Conservation (phyloP, 2,797 vertebrate species). For the Premnoplex brunnescens region DNA sequence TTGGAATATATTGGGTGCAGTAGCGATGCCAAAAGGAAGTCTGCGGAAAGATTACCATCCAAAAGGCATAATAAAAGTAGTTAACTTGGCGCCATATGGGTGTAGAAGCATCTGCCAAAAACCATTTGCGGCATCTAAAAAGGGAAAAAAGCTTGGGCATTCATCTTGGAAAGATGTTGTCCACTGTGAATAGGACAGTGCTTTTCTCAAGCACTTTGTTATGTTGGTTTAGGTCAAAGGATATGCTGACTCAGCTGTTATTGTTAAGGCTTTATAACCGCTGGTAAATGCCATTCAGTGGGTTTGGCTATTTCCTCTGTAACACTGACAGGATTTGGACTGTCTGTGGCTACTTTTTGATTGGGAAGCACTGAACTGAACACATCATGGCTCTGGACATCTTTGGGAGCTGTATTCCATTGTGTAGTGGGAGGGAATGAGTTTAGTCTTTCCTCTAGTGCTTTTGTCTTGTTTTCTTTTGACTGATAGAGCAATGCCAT, state of each 20-base stretch:
- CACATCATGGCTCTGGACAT: not conserved
- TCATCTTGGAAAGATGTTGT: conserved; percentile 60
- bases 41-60: conserved; percentile 63
- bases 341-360: not conserved
- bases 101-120: conserved; percentile 63
- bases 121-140: conserved; percentile 53
- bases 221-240: conserved; percentile 48
- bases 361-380: not conserved
- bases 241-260: conserved; percentile 37
- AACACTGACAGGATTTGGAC: not conserved
- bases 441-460: not conserved
- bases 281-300: not conserved
- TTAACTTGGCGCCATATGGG: conserved; percentile 66
- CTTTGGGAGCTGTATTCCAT: not conserved
- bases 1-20: conserved; percentile 65
- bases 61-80: conserved; percentile 71
- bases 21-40: conserved; percentile 65
- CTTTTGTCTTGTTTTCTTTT: not conserved
- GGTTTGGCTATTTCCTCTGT: not conserved
- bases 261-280: not conserved
- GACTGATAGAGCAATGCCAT: not conserved
- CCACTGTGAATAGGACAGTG: not conserved
- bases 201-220: conserved; percentile 35
- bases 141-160: conserved; percentile 34
- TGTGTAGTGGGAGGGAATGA: not conserved